These are phyloP conservation scores for Lithophane semibrunnea DNA, from an alignment of 2,888 invertebrate genomes.

Conservation along the genomic window DNA sequence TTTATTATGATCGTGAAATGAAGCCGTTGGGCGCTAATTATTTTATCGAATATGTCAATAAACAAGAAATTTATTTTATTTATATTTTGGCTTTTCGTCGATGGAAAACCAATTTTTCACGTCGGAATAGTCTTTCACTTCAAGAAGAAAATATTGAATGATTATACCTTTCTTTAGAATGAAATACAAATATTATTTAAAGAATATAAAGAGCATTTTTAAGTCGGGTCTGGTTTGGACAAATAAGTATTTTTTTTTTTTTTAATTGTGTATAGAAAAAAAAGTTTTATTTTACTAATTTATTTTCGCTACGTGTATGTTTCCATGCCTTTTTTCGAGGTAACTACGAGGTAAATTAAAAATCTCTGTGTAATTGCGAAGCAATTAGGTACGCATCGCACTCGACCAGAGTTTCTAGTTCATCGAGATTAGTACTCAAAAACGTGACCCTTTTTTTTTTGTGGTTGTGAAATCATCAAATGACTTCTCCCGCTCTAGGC, in stretches of 20 bases:
- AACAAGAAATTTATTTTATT: background rate
- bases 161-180: background rate
- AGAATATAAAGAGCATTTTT: background rate
- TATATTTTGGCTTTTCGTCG: background rate
- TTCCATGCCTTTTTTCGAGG: background rate
- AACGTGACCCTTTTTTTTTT: background rate
- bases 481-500: too few relatives aligned
- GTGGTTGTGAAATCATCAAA: too few relatives aligned
- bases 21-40: background rate
- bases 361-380: background rate
- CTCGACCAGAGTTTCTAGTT: background rate
- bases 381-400: background rate
- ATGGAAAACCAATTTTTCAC: background rate
- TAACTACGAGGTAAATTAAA: background rate
- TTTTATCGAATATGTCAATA: background rate
- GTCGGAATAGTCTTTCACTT: background rate
- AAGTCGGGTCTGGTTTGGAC: background rate
- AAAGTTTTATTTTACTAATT: background rate
- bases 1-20: background rate
- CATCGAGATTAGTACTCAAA: conserved; percentile 3
- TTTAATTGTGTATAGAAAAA: background rate
- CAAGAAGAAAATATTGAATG: background rate
- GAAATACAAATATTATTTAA: background rate
- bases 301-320: background rate
- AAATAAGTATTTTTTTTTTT: background rate